phyloP scores from a whole-genome alignment of 2,113 vertebrate species.

The Dicrurus megarhynchus region DNA sequence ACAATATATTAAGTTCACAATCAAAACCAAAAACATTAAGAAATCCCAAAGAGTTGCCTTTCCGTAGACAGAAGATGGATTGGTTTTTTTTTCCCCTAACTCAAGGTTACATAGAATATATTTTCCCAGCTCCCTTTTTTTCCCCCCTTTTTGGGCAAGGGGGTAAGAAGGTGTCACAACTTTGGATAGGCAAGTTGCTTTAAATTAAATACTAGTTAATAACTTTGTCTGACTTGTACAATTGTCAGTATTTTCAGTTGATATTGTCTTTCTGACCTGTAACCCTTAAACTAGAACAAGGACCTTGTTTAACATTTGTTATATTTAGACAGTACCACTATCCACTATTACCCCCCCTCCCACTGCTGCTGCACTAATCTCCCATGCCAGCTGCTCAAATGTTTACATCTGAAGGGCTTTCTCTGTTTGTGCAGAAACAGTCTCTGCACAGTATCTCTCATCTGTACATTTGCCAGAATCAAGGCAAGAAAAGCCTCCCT shows the following conservation, averaged over 20 bases:
- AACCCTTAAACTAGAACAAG: constrained; percentile 6
- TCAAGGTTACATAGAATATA: not conserved
- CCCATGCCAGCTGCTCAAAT: constrained; percentile 16
- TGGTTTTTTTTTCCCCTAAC: not conserved
- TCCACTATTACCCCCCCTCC: not conserved
- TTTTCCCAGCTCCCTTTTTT: not conserved
- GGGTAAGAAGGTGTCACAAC: not conserved
- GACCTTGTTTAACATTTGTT: constrained; percentile 7
- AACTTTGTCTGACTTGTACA: not conserved
- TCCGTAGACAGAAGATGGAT: not conserved
- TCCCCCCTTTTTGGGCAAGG: fast-evolving
- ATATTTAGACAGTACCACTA: constrained; percentile 7
- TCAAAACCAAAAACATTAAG: not conserved
- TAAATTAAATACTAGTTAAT: not conserved
- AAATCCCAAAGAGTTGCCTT: not conserved
- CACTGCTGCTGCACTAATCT: not conserved
- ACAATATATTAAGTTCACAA: not conserved
- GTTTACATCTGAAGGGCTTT: constrained; percentile 32
- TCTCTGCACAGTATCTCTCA: constrained; percentile 43
- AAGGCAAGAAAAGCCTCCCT: constrained; percentile 10
- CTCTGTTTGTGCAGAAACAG: constrained; percentile 29
- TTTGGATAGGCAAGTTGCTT: not conserved
- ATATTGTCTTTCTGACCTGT: not conserved
- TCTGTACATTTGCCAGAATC: constrained; percentile 35
- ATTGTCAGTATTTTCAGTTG: not conserved